Evolutionary conservation across 23 tunicate species (phyloP).

Genomic region (Botrylloides violaceus): DNA sequence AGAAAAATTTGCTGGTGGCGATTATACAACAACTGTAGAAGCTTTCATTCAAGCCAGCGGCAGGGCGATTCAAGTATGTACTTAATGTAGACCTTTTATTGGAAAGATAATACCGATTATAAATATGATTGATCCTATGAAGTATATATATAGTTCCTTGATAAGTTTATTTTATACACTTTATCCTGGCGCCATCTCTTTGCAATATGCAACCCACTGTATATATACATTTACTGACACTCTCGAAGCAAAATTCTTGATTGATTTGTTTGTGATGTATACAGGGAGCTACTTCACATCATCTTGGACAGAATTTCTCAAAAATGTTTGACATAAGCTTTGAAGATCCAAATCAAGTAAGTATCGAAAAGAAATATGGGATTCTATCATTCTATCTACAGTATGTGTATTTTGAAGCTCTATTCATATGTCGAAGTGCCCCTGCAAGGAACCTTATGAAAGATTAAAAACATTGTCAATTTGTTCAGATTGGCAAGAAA

Average conservation of each 20-base stretch:
- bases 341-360: slow-evolving; percentile 79
- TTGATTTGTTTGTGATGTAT: too few species aligned
- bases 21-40: slow-evolving; percentile 93
- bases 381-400: neutral
- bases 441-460: too few species aligned
- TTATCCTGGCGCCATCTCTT: neutral
- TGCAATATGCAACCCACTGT: too few species aligned
- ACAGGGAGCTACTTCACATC: slow-evolving; percentile 94
- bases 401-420: neutral
- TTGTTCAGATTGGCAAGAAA: slow-evolving; percentile 65
- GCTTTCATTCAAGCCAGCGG: slow-evolving; percentile 91
- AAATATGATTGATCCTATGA: too few species aligned
- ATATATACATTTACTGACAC: too few species aligned
- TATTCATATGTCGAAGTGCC: too few species aligned
- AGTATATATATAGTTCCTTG: too few species aligned
- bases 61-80: slow-evolving; percentile 70
- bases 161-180: too few species aligned
- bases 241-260: too few species aligned
- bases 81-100: neutral
- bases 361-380: neutral
- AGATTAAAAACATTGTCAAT: too few species aligned
- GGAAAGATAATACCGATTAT: too few species aligned
- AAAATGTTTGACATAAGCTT: slow-evolving; percentile 97
- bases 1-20: slow-evolving; percentile 98
- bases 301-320: slow-evolving; percentile 94